Evolutionary conservation across 2,113 vertebrate species (phyloP).

Genomic region (Nibea albiflora): DNA sequence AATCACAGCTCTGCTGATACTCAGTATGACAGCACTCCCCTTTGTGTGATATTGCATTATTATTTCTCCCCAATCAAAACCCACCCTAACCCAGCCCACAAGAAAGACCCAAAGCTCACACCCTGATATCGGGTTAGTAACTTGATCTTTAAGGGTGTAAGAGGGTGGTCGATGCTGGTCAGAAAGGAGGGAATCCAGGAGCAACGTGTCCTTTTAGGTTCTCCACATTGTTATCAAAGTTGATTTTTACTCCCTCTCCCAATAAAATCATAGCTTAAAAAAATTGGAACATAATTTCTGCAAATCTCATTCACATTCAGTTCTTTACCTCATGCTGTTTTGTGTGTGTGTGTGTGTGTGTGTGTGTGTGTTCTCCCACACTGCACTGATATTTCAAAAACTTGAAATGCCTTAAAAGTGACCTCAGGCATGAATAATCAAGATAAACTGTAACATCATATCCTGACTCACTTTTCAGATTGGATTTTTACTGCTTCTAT

Average conservation of each 20-base stretch:
- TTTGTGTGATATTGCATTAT: no score
- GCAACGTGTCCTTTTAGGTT: no score
- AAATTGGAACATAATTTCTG: background rate
- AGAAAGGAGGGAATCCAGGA: no score
- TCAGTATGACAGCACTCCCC: no score
- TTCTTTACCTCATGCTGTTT: background rate
- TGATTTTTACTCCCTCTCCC: background rate
- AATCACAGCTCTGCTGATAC: no score
- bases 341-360: no score
- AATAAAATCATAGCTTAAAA: background rate
- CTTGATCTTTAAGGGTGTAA: no score
- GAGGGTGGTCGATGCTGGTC: no score
- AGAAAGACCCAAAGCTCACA: no score
- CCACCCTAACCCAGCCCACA: no score
- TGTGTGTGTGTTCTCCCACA: background rate
- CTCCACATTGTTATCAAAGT: background rate
- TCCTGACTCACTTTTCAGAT: background rate
- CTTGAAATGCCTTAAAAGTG: background rate
- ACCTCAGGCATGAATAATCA: conserved; percentile 9
- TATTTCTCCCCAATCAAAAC: no score
- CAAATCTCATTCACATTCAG: background rate
- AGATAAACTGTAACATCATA: background rate
- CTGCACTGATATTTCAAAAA: background rate
- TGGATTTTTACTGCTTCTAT: conserved; percentile 4
- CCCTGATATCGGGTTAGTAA: no score